Evolutionary conservation across 2,797 vertebrate genomes (phyloP).

Genomic region (Chiloscyllium punctatum): DNA sequence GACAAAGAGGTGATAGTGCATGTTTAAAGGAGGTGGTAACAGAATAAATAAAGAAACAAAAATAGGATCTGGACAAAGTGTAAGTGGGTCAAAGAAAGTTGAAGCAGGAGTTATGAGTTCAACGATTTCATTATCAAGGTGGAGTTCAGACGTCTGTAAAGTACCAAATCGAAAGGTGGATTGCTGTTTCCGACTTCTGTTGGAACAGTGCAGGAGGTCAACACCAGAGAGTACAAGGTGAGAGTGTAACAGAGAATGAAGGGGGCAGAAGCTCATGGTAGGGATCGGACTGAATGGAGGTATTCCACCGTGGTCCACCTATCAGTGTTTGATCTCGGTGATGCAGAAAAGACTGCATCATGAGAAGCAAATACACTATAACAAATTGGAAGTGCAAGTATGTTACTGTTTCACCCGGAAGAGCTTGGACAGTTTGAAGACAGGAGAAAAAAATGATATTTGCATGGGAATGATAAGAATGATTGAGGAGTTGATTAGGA

Average conservation of each 20-base stretch:
- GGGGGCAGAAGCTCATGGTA: too few relatives aligned
- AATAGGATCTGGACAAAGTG: neutral
- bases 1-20: neutral
- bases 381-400: neutral
- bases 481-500: neutral
- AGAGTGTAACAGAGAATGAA: too few relatives aligned
- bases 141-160: too few relatives aligned
- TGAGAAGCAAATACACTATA: neutral
- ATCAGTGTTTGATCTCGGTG: neutral
- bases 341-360: neutral
- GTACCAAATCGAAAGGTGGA: neutral
- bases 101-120: too few relatives aligned
- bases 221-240: too few relatives aligned
- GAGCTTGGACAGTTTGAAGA: neutral
- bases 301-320: neutral
- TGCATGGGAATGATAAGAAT: neutral
- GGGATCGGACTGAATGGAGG: neutral
- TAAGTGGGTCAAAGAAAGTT: neutral
- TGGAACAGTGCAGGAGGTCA: too few relatives aligned
- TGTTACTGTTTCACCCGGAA: neutral
- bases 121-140: too few relatives aligned
- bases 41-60: neutral
- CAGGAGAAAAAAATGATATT: neutral
- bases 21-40: neutral
- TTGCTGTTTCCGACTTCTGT: neutral